phyloP scores from a whole-genome alignment of 1,140 invertebrate genomes.

The Callitettix versicolor region DNA sequence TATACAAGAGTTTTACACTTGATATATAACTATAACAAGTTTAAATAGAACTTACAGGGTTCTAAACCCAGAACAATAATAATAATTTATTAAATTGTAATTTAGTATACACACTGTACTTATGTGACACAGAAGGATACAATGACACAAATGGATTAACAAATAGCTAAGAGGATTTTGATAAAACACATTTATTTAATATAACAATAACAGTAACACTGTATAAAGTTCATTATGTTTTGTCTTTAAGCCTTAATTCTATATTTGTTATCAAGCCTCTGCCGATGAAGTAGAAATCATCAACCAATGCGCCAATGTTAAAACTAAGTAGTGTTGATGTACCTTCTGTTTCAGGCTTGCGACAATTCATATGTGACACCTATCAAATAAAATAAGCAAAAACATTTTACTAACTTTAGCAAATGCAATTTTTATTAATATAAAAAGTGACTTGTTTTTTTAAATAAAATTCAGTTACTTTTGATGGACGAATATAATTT shows the following conservation, averaged over 20 bases:
- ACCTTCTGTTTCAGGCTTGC: slow-evolving; percentile 12
- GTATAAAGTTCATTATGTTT: too few relatives aligned
- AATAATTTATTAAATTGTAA: too few relatives aligned
- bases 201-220: too few relatives aligned
- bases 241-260: slow-evolving; percentile 7
- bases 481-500: neutral
- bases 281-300: slow-evolving; percentile 25
- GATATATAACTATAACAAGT: too few relatives aligned
- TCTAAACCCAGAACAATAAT: too few relatives aligned
- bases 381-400: slow-evolving; percentile 6
- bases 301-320: slow-evolving; percentile 24
- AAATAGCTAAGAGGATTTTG: too few relatives aligned
- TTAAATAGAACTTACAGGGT: too few relatives aligned
- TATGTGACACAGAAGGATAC: too few relatives aligned
- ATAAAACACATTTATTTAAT: too few relatives aligned
- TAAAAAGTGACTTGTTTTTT: neutral
- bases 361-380: slow-evolving; percentile 18
- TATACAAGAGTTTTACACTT: too few relatives aligned
- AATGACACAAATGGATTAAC: too few relatives aligned
- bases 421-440: neutral
- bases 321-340: slow-evolving; percentile 11
- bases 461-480: neutral
- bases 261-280: slow-evolving; percentile 21
- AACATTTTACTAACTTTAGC: neutral
- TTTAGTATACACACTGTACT: too few relatives aligned